Evolutionary conservation across 1,140 invertebrate species (phyloP).

Genomic region (Temnothorax longispinosus): DNA sequence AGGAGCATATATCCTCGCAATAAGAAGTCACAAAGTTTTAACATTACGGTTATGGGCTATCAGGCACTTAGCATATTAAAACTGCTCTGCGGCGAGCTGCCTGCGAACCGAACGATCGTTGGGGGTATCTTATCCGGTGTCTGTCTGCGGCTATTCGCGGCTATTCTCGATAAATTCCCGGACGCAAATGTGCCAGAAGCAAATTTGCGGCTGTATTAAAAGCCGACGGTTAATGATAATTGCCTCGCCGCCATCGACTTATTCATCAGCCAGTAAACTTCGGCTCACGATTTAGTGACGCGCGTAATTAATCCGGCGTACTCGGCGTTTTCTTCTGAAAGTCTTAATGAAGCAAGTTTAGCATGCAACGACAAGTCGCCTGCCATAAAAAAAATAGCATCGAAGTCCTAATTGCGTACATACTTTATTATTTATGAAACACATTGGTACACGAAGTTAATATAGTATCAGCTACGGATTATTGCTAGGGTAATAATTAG

Average conservation of each 20-base stretch:
- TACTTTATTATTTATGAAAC: slow-evolving; percentile 41
- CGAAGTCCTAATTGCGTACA: not conserved
- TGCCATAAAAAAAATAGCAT: not conserved
- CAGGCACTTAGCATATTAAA: slow-evolving; percentile 64
- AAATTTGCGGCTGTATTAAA: slow-evolving; percentile 44
- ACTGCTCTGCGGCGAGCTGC: slow-evolving; percentile 9
- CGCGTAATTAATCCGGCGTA: slow-evolving; percentile 46
- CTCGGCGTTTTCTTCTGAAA: slow-evolving; percentile 36
- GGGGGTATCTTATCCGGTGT: slow-evolving; percentile 12
- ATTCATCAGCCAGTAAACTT: slow-evolving; percentile 45
- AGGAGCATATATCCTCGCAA: slow-evolving; percentile 8
- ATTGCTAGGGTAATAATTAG: not conserved
- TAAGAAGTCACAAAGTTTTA: slow-evolving; percentile 58
- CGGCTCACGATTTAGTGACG: slow-evolving; percentile 42
- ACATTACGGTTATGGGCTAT: slow-evolving; percentile 39
- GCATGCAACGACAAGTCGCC: slow-evolving; percentile 6
- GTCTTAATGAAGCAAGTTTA: slow-evolving; percentile 56
- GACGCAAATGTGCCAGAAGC: slow-evolving; percentile 16
- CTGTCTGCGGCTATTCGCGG: slow-evolving; percentile 9
- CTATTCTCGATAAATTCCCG: slow-evolving; percentile 8
- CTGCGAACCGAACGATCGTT: slow-evolving; percentile 17
- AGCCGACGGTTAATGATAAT: slow-evolving; percentile 49
- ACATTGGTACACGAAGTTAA: not conserved
- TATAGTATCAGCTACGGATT: not conserved
- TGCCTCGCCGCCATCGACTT: slow-evolving; percentile 15